Conservation (phyloP, 2,113 vertebrate species). For the Ceyx margarethae region DNA sequence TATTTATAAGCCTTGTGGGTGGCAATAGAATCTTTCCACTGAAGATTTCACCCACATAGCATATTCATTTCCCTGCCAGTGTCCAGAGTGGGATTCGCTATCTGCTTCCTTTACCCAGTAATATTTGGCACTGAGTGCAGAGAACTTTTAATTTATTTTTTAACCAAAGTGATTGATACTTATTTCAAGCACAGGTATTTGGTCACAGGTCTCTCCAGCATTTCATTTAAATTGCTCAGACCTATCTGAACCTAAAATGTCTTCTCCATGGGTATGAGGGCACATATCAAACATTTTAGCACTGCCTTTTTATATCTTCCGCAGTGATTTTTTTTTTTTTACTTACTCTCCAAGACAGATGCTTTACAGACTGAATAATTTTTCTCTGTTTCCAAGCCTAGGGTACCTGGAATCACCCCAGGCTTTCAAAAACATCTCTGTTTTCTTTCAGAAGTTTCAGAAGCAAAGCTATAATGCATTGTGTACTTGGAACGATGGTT, state of each 20-base stretch:
- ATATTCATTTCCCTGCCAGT: not conserved
- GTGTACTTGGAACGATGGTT: not conserved
- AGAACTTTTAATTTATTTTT: not conserved
- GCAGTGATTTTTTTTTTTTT: not conserved
- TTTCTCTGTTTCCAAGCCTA: not conserved
- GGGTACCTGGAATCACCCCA: not conserved
- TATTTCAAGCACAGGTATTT: not conserved
- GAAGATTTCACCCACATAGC: not conserved
- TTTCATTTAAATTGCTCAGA: not conserved
- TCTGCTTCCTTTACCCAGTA: not conserved
- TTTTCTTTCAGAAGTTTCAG: not conserved
- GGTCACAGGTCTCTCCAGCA: not conserved
- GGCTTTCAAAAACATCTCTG: not conserved
- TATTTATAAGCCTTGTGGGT: not conserved
- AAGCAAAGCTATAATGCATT: not conserved
- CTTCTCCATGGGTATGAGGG: not conserved
- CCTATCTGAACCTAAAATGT: not conserved
- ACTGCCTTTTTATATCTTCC: not conserved
- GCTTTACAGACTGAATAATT: not conserved
- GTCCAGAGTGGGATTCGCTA: not conserved
- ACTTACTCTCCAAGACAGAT: not conserved
- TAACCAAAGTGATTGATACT: not conserved
- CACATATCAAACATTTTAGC: not conserved
- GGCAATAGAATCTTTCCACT: not conserved
- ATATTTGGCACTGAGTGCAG: not conserved